These are phyloP conservation scores for Oncopeltus fasciatus DNA, from an alignment of 1,140 invertebrate species.

Conservation along the genomic window DNA sequence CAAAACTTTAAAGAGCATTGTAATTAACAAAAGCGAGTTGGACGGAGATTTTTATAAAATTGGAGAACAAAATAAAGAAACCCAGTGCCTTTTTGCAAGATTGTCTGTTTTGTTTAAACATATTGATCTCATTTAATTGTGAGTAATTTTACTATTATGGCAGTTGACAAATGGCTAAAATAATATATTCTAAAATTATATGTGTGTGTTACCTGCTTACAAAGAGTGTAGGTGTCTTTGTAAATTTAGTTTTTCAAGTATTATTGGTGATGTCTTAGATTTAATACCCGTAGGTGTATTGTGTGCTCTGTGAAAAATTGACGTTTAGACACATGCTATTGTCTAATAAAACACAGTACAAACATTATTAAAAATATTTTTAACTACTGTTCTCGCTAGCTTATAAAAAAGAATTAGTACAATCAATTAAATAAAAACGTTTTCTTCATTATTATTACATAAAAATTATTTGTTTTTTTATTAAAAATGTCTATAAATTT, in stretches of 20 bases:
- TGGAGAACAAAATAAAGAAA: conserved; percentile 14
- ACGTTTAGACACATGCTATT: conserved; percentile 11
- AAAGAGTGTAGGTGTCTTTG: conserved; percentile 11
- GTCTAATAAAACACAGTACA: conserved; percentile 14
- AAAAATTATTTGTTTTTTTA: neutral
- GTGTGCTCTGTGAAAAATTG: conserved; percentile 12
- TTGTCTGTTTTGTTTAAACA: conserved; percentile 9
- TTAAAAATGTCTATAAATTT: neutral
- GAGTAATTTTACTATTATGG: neutral
- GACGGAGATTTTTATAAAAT: conserved; percentile 12
- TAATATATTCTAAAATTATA: conserved; percentile 11
- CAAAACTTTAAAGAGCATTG: too few relatives aligned
- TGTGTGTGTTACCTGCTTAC: conserved; percentile 9
- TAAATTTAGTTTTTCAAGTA: conserved; percentile 11
- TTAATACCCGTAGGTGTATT: conserved; percentile 14
- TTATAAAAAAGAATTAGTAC: conserved; percentile 6
- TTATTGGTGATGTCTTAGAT: conserved; percentile 10
- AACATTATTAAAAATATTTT: conserved; percentile 14
- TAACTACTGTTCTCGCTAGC: conserved; percentile 10
- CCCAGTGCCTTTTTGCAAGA: conserved; percentile 14
- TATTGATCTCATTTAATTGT: conserved; percentile 12
- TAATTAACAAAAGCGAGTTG: conserved; percentile 11
- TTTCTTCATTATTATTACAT: neutral
- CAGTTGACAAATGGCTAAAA: conserved; percentile 1
- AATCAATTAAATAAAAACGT: too few relatives aligned